These are phyloP conservation scores for Diplosoma virens DNA, from an alignment of 23 tunicate genomes.

Conservation along the genomic window DNA sequence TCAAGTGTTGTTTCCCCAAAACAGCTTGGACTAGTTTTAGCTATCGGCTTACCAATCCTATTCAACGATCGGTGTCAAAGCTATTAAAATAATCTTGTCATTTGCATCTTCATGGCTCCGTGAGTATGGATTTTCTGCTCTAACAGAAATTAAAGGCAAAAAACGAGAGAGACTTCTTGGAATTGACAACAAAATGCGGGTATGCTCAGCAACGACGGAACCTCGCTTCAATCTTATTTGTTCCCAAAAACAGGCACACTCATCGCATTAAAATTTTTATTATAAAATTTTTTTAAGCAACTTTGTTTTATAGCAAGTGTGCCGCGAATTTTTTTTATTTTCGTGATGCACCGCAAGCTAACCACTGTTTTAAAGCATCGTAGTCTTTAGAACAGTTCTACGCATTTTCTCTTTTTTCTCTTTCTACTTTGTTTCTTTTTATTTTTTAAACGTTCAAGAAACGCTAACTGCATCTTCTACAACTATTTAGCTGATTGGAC, in stretches of 20 bases:
- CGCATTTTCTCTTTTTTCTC: too few species aligned
- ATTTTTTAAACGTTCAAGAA: too few species aligned
- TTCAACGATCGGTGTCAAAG: too few species aligned
- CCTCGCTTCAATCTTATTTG: too few species aligned
- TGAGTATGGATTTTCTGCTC: too few species aligned
- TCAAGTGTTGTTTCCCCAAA: slow-evolving; percentile 47
- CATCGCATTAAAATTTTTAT: slow-evolving; percentile 1
- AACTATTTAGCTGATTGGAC: too few species aligned
- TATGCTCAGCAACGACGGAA: slow-evolving; percentile 31
- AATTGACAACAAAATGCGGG: slow-evolving; percentile 39
- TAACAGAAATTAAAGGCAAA: slow-evolving; percentile 23
- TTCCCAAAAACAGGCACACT: too few species aligned
- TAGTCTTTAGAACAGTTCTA: too few species aligned
- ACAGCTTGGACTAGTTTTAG: slow-evolving; percentile 36
- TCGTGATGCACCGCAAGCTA: slow-evolving; percentile 7
- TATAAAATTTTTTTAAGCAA: slow-evolving; percentile 10
- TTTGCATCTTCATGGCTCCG: slow-evolving; percentile 47
- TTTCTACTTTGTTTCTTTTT: too few species aligned
- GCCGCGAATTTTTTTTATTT: slow-evolving; percentile 14
- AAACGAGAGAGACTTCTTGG: slow-evolving; percentile 13
- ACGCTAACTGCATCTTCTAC: too few species aligned
- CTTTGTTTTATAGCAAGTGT: slow-evolving; percentile 9
- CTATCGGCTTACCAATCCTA: slow-evolving; percentile 32
- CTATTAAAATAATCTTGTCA: too few species aligned
- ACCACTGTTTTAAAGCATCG: too few species aligned